These are phyloP conservation scores for Bruchidius siliquastri DNA, from an alignment of 2,888 invertebrate genomes.

Conservation along the genomic window DNA sequence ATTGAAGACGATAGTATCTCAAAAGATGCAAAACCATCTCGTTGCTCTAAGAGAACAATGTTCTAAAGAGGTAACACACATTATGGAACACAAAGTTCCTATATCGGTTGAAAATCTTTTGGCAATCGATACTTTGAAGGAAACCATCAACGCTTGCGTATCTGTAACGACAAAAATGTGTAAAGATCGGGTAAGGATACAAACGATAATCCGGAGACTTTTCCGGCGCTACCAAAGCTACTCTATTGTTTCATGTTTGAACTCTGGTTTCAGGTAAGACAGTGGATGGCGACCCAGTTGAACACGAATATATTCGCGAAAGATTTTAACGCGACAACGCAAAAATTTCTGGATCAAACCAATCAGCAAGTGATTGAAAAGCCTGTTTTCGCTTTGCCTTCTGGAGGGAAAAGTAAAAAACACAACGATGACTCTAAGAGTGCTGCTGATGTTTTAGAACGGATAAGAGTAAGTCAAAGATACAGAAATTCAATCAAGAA, in stretches of 20 bases:
- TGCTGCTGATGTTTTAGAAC: constrained; percentile 33
- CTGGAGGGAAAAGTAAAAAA: constrained; percentile 26
- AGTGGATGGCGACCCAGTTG: constrained; percentile 45
- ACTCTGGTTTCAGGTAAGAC: not conserved
- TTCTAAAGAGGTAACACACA: constrained; percentile 26
- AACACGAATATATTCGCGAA: constrained; percentile 39
- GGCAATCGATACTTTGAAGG: constrained; percentile 50
- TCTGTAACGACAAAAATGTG: constrained; percentile 51
- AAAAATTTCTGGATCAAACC: constrained; percentile 15
- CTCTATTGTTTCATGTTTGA: constrained; percentile 53
- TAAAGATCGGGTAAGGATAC: constrained; percentile 49
- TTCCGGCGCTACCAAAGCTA: too few relatives aligned
- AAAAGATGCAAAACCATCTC: constrained; percentile 19
- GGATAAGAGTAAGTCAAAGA: constrained; percentile 30
- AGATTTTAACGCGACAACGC: constrained; percentile 35
- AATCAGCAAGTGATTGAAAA: constrained; percentile 18
- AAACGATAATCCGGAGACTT: too few relatives aligned
- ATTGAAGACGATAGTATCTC: constrained; percentile 18
- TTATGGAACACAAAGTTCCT: constrained; percentile 30
- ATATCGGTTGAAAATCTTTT: constrained; percentile 48
- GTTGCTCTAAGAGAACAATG: constrained; percentile 18
- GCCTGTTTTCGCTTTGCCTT: constrained; percentile 29
- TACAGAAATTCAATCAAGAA: too few relatives aligned
- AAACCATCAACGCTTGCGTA: constrained; percentile 51
- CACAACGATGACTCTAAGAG: constrained; percentile 33